Conservation (phyloP, 1,140 invertebrate genomes). For the Leptoteleia sp. region DNA sequence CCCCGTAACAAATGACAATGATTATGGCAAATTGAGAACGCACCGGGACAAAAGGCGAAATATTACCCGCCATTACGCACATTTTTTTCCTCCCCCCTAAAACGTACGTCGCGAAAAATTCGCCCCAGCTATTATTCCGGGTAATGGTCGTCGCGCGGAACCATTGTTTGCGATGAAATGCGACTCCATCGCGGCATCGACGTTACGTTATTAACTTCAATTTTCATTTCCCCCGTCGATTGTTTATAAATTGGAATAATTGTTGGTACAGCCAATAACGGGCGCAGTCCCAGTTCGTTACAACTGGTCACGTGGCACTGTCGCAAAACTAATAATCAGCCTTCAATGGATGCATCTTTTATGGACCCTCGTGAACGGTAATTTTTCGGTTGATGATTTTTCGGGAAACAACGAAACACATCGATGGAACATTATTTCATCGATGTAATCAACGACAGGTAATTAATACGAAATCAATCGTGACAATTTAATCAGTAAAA, state of each 20-base stretch:
- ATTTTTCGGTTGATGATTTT: too few species aligned
- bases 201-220: constrained; percentile 26
- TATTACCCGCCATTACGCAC: constrained; percentile 28
- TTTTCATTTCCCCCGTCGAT: constrained; percentile 38
- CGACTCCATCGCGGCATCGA: background rate
- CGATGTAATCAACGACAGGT: too few species aligned
- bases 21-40: constrained; percentile 43
- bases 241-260: constrained; percentile 37
- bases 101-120: constrained; percentile 46
- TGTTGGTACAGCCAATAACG: background rate
- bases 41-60: constrained; percentile 24
- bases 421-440: too few species aligned
- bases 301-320: too few species aligned
- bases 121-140: constrained; percentile 22
- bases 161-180: constrained; percentile 39
- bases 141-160: constrained; percentile 27
- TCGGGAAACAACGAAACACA: too few species aligned
- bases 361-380: too few species aligned
- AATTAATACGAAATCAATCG: too few species aligned
- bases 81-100: constrained; percentile 53
- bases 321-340: too few species aligned
- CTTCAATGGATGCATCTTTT: too few species aligned
- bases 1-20: constrained; percentile 37
- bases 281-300: background rate
- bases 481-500: too few species aligned